phyloP scores from a whole-genome alignment of 2,888 invertebrate species.

The Bugula neritina region DNA sequence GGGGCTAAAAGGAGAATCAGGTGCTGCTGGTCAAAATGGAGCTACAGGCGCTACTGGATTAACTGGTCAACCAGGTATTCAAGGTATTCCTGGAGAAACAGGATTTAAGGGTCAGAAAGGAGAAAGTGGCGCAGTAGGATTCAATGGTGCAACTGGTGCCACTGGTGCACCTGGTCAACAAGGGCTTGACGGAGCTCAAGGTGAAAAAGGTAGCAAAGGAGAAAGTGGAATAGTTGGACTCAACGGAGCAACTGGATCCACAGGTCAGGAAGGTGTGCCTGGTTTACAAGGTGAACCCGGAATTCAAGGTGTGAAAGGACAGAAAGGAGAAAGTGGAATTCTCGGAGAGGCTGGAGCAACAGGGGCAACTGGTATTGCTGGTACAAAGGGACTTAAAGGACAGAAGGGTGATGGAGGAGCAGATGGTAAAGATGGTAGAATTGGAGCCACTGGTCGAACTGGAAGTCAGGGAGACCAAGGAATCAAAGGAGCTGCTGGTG shows the following conservation, averaged over 20 bases:
- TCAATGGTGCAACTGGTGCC: conserved; percentile 17
- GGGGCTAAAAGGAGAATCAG: conserved; percentile 27
- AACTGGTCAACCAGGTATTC: conserved; percentile 22
- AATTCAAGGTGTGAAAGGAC: conserved; percentile 28
- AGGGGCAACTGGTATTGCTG: conserved; percentile 30
- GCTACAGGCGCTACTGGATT: conserved; percentile 27
- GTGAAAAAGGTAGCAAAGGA: conserved; percentile 29
- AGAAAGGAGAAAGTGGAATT: conserved; percentile 29
- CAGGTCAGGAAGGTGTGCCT: conserved; percentile 28
- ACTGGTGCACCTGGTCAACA: conserved; percentile 12
- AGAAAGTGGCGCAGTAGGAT: conserved; percentile 11
- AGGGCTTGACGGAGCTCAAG: conserved; percentile 23
- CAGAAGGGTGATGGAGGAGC: conserved; percentile 27
- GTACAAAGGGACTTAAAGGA: conserved; percentile 28
- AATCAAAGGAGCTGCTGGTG: conserved; percentile 29
- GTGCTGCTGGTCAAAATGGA: conserved; percentile 26
- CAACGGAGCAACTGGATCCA: conserved; percentile 24
- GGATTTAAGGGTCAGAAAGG: conserved; percentile 25
- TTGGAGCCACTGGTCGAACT: conserved; percentile 29
- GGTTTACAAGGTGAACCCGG: conserved; percentile 29
- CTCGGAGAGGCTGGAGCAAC: conserved; percentile 29
- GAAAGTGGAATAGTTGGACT: conserved; percentile 26
- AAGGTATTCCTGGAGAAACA: conserved; percentile 24
- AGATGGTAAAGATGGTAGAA: conserved; percentile 27
- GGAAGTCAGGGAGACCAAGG: conserved; percentile 29